Conservation (phyloP, 64 coral and sea anemone species). For the Pachyseris speciosa region DNA sequence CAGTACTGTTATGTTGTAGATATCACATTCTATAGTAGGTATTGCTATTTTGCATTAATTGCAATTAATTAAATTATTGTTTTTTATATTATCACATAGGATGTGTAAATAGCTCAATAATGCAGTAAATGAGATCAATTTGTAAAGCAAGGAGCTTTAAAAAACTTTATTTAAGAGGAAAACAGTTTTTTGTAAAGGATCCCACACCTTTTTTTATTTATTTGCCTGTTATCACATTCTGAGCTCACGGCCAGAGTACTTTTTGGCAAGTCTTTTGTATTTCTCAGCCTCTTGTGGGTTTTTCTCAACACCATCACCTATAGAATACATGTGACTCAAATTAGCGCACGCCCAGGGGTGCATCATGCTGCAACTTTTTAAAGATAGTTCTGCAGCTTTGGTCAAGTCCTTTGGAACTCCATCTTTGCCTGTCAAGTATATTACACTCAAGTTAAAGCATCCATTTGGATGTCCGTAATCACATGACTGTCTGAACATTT, state of each 20-base stretch:
- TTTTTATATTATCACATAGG: too few species aligned
- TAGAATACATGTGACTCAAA: slow-evolving; percentile 88
- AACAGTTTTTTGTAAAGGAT: too few species aligned
- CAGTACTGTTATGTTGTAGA: too few species aligned
- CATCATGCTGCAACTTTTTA: slow-evolving; percentile 89
- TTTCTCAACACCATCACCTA: slow-evolving; percentile 90
- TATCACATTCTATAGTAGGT: too few species aligned
- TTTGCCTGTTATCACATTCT: not conserved
- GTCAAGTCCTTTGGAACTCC: slow-evolving; percentile 88
- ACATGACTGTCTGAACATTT: slow-evolving; percentile 82
- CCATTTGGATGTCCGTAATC: slow-evolving; percentile 80
- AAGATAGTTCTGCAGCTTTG: slow-evolving; percentile 88
- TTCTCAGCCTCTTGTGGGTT: slow-evolving; percentile 75
- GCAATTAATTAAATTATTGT: too few species aligned
- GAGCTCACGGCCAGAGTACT: slow-evolving; percentile 29
- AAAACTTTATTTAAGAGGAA: not conserved
- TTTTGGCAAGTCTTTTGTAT: slow-evolving; percentile 92
- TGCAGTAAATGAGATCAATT: not conserved
- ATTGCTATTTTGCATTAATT: too few species aligned
- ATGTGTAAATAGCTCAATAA: too few species aligned
- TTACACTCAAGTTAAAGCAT: slow-evolving; percentile 94
- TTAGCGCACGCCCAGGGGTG: slow-evolving; percentile 98
- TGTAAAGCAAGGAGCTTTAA: not conserved
- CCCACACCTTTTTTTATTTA: not conserved
- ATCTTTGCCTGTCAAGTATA: slow-evolving; percentile 88